Conservation (phyloP, 2,888 invertebrate species). For the Cyclophora punctaria region DNA sequence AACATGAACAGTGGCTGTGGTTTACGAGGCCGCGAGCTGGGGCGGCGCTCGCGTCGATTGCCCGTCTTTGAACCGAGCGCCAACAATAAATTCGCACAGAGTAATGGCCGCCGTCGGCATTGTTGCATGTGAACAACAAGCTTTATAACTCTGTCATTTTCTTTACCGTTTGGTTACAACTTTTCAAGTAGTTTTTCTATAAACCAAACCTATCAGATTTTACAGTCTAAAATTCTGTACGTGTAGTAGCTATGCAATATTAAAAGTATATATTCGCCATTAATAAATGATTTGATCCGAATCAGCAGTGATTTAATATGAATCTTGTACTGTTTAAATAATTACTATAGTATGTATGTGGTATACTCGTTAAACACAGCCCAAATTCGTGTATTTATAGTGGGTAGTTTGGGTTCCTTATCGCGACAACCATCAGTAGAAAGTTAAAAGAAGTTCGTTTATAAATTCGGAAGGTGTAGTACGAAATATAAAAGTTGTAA, state of each 20-base stretch:
- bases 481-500: slow-evolving; percentile 2
- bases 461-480: not conserved
- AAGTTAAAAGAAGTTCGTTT: slow-evolving; percentile 2
- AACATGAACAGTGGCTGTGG: not conserved
- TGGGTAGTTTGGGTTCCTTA: not conserved
- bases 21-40: slow-evolving; percentile 1
- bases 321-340: no score
- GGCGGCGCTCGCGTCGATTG: no score
- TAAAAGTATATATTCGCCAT: no score
- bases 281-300: no score
- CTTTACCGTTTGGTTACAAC: no score
- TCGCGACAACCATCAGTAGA: slow-evolving; percentile 4
- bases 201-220: no score
- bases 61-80: slow-evolving; percentile 1
- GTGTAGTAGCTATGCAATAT: no score
- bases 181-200: no score
- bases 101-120: slow-evolving; percentile 1
- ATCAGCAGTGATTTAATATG: no score
- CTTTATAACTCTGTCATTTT: no score
- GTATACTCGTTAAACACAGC: not conserved
- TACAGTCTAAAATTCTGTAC: no score
- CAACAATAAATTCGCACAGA: slow-evolving; percentile 3
- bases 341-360: no score
- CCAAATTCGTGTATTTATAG: not conserved
- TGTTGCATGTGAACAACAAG: not conserved